Percentiles rank a stretch among this genome's conserved stretches.
Conservation (phyloP, 2,797 vertebrate species). For the Artibeus lituratus region DNA sequence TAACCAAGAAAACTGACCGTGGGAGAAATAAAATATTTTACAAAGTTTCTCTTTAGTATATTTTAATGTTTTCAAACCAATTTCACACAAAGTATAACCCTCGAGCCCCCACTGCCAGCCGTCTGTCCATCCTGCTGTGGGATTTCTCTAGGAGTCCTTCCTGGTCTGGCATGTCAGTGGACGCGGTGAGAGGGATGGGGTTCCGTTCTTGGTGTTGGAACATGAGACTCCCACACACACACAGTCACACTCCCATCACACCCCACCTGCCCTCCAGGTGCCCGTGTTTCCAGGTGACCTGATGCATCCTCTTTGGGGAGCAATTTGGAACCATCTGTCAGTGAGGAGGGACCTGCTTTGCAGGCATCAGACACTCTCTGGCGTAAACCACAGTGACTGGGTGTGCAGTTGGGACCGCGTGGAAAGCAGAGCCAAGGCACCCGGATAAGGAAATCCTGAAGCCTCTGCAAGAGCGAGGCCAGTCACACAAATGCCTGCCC, state of each 20-base stretch:
- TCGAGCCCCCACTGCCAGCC: neutral
- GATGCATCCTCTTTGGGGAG: neutral
- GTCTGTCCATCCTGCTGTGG: rapidly evolving
- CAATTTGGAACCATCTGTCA: neutral
- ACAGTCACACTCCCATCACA: no score
- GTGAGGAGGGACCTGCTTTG: neutral
- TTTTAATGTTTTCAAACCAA: neutral
- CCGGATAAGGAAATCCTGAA: neutral
- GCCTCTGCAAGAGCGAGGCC: neutral
- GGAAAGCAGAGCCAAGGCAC: neutral
- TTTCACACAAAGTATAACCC: neutral
- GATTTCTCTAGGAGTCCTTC: neutral
- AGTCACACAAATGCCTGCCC: neutral
- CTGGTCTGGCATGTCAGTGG: neutral
- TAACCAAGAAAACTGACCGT: neutral
- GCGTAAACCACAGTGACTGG: neutral
- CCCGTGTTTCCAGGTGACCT: neutral
- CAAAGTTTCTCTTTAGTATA: neutral
- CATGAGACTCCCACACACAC: neutral
- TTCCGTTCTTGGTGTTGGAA: neutral
- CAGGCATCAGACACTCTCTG: neutral
- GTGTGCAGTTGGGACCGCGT: rapidly evolving
- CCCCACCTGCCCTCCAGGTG: neutral
- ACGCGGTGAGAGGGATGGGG: neutral
- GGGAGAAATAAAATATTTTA: neutral